phyloP scores from a whole-genome alignment of 2,113 vertebrate genomes.

The Gnathonemus longibarbis region DNA sequence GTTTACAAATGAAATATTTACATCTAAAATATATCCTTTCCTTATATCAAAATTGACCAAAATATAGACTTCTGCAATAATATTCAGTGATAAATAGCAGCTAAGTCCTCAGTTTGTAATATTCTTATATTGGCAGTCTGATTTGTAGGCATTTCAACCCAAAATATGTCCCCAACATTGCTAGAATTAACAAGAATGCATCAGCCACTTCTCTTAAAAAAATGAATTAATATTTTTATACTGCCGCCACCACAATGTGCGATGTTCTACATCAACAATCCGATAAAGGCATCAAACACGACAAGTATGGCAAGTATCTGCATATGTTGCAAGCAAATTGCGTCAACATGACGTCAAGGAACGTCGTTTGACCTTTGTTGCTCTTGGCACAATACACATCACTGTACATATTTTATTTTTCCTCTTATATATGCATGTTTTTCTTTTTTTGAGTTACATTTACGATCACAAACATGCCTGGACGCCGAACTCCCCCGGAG shows the following conservation, averaged over 20 bases:
- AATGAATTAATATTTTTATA: constrained; percentile 8
- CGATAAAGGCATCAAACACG: constrained; percentile 34
- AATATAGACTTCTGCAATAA: constrained; percentile 31
- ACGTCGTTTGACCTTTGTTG: neutral
- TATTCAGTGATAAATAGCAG: constrained; percentile 19
- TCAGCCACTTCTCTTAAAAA: neutral
- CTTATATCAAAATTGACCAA: constrained; percentile 38
- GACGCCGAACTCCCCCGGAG: neutral
- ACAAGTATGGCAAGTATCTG: constrained; percentile 23
- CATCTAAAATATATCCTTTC: constrained; percentile 37
- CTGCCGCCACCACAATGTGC: constrained; percentile 12
- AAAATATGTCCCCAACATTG: neutral
- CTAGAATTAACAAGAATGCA: constrained; percentile 19
- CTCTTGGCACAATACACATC: constrained; percentile 16
- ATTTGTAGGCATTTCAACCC: neutral
- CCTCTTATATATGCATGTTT: neutral
- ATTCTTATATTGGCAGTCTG: constrained; percentile 26
- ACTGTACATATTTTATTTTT: constrained; percentile 13
- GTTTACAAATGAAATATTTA: constrained; percentile 43
- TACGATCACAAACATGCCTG: neutral
- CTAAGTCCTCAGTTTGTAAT: constrained; percentile 20
- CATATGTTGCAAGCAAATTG: neutral
- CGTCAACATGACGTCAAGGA: neutral
- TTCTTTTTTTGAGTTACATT: neutral
- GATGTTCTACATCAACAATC: constrained; percentile 36